Conservation (phyloP, 1,140 invertebrate genomes). For the Eurosta solidaginis region DNA sequence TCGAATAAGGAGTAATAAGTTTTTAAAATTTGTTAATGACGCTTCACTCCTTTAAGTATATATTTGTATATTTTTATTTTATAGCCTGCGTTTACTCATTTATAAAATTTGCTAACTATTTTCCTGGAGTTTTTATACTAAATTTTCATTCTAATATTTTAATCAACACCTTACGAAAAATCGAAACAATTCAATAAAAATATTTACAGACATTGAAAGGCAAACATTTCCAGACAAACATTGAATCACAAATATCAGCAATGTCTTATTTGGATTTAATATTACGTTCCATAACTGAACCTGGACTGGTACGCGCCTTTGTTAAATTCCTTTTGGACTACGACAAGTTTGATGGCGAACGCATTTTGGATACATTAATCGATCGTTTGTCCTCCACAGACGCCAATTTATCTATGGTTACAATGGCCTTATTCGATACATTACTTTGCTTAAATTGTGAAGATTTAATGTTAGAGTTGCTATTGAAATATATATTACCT, state of each 20-base stretch:
- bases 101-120: neutral
- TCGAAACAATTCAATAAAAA: constrained; percentile 58
- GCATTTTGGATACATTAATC: constrained; percentile 79
- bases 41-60: neutral
- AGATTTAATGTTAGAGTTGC: constrained; percentile 93
- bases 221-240: constrained; percentile 71
- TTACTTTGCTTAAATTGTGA: constrained; percentile 92
- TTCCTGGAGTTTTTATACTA: neutral
- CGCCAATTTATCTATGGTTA: constrained; percentile 84
- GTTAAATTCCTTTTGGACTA: constrained; percentile 83
- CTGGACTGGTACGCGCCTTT: constrained; percentile 79
- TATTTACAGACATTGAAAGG: constrained; percentile 60
- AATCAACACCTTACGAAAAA: constrained; percentile 43
- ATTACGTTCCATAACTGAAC: constrained; percentile 82
- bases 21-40: neutral
- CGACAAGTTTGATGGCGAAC: constrained; percentile 80
- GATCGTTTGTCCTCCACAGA: constrained; percentile 71
- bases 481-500: constrained; percentile 84
- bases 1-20: neutral
- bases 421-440: constrained; percentile 88
- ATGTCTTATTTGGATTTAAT: constrained; percentile 91
- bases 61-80: neutral
- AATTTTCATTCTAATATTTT: neutral
- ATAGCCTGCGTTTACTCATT: neutral
- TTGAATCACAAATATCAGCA: constrained; percentile 86